Evolutionary conservation across 1,140 invertebrate genomes (phyloP).

Genomic region (Scaptomyza graminum): DNA sequence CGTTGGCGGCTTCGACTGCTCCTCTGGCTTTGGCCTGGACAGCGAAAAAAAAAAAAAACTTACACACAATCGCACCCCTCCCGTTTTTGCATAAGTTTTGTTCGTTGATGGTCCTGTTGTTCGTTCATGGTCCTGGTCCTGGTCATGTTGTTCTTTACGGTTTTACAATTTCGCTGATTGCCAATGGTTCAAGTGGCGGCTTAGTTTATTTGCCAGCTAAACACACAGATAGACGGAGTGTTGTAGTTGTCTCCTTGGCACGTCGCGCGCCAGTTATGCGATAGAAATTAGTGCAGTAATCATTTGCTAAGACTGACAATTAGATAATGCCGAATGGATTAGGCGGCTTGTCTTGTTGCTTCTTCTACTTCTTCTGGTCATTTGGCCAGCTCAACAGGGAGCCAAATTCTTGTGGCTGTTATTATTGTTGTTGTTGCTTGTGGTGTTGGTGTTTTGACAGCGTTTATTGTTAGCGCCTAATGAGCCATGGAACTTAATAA

Average conservation of each 20-base stretch:
- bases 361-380: slow-evolving; percentile 5
- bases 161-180: slow-evolving; percentile 77
- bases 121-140: slow-evolving; percentile 29
- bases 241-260: slow-evolving; percentile 15
- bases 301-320: slow-evolving; percentile 75
- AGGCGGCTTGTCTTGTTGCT: slow-evolving; percentile 52
- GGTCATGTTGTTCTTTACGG: slow-evolving; percentile 54
- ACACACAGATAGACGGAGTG: slow-evolving; percentile 21
- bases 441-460: slow-evolving; percentile 60
- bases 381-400: slow-evolving; percentile 43
- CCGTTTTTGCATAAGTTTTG: slow-evolving; percentile 11
- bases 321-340: slow-evolving; percentile 74
- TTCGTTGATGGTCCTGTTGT: slow-evolving; percentile 46
- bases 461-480: slow-evolving; percentile 75
- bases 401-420: slow-evolving; percentile 9
- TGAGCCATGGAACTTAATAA: slow-evolving; percentile 81
- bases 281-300: slow-evolving; percentile 79
- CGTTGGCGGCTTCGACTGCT: slow-evolving; percentile 41
- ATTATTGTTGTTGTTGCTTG: slow-evolving; percentile 20
- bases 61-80: too few relatives aligned
- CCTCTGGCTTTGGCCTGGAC: slow-evolving; percentile 25
- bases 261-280: slow-evolving; percentile 37
- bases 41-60: too few relatives aligned
- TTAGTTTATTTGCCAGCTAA: slow-evolving; percentile 46
- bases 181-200: slow-evolving; percentile 51